These are phyloP conservation scores for Alosa alosa DNA, from an alignment of 2,113 vertebrate genomes.

Conservation along the genomic window DNA sequence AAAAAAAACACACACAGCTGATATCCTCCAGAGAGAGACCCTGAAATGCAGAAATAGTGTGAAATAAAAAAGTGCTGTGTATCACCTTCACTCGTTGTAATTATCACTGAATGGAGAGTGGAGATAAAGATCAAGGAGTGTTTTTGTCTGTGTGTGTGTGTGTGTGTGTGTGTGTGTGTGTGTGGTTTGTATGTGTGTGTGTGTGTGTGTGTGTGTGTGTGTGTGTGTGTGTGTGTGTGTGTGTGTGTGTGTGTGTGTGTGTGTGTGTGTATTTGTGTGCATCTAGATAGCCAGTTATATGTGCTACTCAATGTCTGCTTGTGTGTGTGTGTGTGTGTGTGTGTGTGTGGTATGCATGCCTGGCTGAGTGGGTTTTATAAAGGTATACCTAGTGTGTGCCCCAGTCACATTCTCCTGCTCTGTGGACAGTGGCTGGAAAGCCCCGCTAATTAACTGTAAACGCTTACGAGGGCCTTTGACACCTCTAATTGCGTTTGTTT, in stretches of 20 bases:
- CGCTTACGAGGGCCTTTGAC: slow-evolving; percentile 56
- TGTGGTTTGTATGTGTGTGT: not conserved
- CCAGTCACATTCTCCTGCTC: not conserved
- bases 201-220: not conserved
- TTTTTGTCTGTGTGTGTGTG: not conserved
- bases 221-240: not conserved
- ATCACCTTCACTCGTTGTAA: not conserved
- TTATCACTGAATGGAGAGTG: not conserved
- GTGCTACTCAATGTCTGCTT: no score
- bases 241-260: not conserved
- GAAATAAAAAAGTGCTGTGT: not conserved
- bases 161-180: not conserved
- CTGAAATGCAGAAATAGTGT: not conserved
- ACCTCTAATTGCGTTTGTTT: slow-evolving; percentile 68
- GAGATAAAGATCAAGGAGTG: not conserved
- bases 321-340: not conserved
- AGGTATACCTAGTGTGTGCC: not conserved
- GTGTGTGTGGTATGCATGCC: not conserved
- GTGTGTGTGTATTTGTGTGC: not conserved
- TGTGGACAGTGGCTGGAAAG: slow-evolving; percentile 33
- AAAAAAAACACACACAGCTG: not conserved
- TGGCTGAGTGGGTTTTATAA: not conserved
- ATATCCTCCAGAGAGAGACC: not conserved
- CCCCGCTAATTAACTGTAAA: slow-evolving; percentile 66
- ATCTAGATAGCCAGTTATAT: no score